Conservation (phyloP, 2,113 vertebrate genomes). For the Sapajus apella region DNA sequence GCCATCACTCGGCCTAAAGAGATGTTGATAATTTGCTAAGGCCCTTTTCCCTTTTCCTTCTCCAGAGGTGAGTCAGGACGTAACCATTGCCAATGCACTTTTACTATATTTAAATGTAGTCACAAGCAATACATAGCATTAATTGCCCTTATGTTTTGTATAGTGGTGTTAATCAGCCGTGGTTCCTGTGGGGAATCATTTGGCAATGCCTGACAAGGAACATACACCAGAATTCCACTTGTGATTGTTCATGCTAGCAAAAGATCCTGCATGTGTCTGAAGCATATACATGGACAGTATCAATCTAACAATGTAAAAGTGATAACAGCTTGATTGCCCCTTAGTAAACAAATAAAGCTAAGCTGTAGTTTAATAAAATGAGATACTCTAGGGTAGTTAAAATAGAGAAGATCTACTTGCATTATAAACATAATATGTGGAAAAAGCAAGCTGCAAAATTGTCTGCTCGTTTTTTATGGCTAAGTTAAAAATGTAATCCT, state of each 20-base stretch:
- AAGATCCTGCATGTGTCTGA: background rate
- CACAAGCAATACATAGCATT: background rate
- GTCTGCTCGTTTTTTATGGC: constrained; percentile 26
- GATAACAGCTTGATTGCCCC: background rate
- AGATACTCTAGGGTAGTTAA: background rate
- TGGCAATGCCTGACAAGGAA: background rate
- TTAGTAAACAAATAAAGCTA: background rate
- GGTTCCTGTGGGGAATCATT: background rate
- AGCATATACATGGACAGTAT: background rate
- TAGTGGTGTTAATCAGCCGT: background rate
- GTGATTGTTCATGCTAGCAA: background rate
- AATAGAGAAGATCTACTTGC: background rate
- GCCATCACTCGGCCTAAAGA: background rate
- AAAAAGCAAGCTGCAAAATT: background rate
- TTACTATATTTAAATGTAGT: constrained; percentile 18
- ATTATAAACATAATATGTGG: background rate
- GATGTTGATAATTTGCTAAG: background rate
- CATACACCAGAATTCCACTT: background rate
- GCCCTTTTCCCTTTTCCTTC: background rate
- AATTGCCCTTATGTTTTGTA: background rate
- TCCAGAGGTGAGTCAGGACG: background rate
- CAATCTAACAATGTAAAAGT: background rate
- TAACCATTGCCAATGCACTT: background rate
- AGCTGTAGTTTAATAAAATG: background rate
- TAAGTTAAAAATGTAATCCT: constrained; percentile 33